Evolutionary conservation across 2,113 vertebrate genomes (phyloP).

Genomic region (Ailurus styani): DNA sequence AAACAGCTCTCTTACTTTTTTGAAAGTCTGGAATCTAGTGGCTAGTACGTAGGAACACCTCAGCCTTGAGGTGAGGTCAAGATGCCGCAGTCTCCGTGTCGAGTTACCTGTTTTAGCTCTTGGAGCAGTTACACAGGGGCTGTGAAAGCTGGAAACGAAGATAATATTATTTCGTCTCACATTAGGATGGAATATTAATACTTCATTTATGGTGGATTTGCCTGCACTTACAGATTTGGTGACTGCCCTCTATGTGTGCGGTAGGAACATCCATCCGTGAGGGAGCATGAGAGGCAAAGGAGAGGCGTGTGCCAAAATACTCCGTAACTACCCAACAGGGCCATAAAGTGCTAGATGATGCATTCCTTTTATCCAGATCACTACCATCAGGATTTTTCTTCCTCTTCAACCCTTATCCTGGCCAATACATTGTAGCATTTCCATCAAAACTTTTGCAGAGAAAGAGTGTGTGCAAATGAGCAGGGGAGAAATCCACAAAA

Average conservation of each 20-base stretch:
- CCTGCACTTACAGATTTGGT: neutral
- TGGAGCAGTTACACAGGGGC: neutral
- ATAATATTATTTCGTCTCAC: neutral
- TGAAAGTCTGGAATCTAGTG: neutral
- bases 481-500: neutral
- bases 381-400: neutral
- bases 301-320: neutral
- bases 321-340: fast-evolving
- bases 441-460: neutral
- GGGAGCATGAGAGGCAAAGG: neutral
- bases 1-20: neutral
- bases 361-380: neutral
- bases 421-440: neutral
- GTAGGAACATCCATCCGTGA: neutral
- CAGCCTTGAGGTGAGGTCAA: neutral
- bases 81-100: neutral
- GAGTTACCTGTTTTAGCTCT: neutral
- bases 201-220: neutral
- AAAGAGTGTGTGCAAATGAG: neutral
- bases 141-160: neutral
- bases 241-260: neutral
- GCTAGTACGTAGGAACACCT: fast-evolving
- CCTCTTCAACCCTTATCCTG: neutral
- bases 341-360: fast-evolving
- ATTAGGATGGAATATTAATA: neutral